phyloP scores from a whole-genome alignment of 2,888 invertebrate genomes.

The Drosophila lutescens region DNA sequence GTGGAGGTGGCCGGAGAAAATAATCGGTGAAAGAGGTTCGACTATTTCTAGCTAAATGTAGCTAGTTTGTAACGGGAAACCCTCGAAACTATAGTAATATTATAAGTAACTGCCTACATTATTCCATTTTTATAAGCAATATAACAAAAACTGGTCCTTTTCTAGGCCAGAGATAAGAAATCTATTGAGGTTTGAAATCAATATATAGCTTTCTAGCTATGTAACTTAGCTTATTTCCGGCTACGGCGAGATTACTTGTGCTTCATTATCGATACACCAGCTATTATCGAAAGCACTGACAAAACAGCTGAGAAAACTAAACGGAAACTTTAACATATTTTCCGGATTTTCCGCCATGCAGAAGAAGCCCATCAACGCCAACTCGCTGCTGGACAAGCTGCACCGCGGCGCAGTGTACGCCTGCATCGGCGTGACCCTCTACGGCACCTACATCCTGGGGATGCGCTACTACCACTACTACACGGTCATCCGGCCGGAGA shows the following conservation, averaged over 20 bases:
- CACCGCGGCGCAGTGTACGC: constrained; percentile 86
- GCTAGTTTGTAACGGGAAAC: too few relatives aligned
- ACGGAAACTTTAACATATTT: constrained; percentile 7
- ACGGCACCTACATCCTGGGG: constrained; percentile 85
- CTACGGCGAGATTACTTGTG: background rate
- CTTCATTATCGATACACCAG: background rate
- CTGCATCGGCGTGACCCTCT: constrained; percentile 86
- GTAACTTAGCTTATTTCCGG: background rate
- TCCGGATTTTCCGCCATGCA: constrained; percentile 71
- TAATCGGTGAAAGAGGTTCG: background rate
- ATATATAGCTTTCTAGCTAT: background rate
- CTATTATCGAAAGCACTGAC: background rate
- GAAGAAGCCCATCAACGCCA: constrained; percentile 77
- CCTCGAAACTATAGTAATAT: too few relatives aligned
- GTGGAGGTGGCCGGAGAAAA: background rate
- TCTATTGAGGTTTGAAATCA: too few relatives aligned
- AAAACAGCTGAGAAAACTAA: constrained; percentile 1
- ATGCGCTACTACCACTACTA: constrained; percentile 85
- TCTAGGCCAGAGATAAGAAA: too few relatives aligned
- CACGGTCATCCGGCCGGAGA: constrained; percentile 85
- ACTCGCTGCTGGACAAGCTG: constrained; percentile 84
- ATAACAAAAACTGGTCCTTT: too few relatives aligned
- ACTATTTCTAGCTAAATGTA: too few relatives aligned
- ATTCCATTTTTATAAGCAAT: too few relatives aligned
- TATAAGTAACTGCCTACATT: too few relatives aligned